phyloP scores from a whole-genome alignment of 2,888 invertebrate genomes.

The Pollenia amentaria region DNA sequence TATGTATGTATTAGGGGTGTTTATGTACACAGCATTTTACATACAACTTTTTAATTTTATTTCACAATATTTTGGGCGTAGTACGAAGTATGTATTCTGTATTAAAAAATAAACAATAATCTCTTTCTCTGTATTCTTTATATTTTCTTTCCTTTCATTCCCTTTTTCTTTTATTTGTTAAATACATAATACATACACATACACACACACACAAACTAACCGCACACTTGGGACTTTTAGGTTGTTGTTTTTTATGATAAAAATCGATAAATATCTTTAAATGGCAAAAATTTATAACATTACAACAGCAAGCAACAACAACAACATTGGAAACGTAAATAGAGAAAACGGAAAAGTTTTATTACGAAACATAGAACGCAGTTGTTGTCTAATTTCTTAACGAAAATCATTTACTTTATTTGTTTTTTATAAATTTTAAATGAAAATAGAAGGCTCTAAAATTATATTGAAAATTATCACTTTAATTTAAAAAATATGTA shows the following conservation, averaged over 20 bases:
- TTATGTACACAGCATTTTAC: background rate
- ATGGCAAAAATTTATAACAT: conserved; percentile 80
- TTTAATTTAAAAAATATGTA: background rate
- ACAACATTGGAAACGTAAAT: conserved; percentile 17
- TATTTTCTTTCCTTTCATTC: conserved; percentile 5
- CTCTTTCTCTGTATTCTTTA: background rate
- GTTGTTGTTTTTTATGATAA: conserved; percentile 54
- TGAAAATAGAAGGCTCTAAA: conserved; percentile 40
- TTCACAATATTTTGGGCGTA: conserved; percentile 66
- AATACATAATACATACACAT: background rate
- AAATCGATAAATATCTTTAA: conserved; percentile 76
- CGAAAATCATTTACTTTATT: background rate
- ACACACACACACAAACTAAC: conserved; percentile 30
- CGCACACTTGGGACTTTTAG: conserved; percentile 63
- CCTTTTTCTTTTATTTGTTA: conserved; percentile 12
- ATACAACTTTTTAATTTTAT: background rate
- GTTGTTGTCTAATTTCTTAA: conserved; percentile 51
- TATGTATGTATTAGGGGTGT: conserved; percentile 14
- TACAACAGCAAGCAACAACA: conserved; percentile 74
- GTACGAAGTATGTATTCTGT: conserved; percentile 20
- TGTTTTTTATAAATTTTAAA: conserved; percentile 32
- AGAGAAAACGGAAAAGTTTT: conserved; percentile 35
- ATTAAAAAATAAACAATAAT: conserved; percentile 23
- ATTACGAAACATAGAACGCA: conserved; percentile 60
- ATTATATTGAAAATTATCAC: background rate